phyloP scores from a whole-genome alignment of 2,797 vertebrate species.

The Esox masquinongy region DNA sequence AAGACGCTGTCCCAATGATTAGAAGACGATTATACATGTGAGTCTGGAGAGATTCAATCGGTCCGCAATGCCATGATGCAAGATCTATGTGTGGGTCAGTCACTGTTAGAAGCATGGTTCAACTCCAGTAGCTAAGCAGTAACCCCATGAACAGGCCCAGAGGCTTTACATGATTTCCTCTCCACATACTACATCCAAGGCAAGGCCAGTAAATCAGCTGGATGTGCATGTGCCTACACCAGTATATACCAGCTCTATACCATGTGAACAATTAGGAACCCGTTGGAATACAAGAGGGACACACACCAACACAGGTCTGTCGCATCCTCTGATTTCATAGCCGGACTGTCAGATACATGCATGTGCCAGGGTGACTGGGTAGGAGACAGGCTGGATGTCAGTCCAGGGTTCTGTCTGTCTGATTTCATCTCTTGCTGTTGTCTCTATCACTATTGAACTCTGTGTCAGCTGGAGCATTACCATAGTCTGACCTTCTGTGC shows the following conservation, averaged over 20 bases:
- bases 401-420: conserved; percentile 43
- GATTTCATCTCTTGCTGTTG: conserved; percentile 55
- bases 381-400: conserved; percentile 35
- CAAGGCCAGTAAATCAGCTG: conserved; percentile 33
- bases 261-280: conserved; percentile 34
- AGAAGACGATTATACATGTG: neutral
- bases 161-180: too few relatives aligned
- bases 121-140: too few relatives aligned
- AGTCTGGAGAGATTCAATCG: neutral
- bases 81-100: too few relatives aligned
- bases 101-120: too few relatives aligned
- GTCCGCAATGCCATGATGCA: neutral
- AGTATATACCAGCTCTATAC: conserved; percentile 13
- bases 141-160: too few relatives aligned
- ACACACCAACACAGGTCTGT: neutral
- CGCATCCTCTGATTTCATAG: conserved; percentile 7
- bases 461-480: conserved; percentile 72
- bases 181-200: conserved; percentile 1
- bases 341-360: conserved; percentile 43
- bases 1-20: conserved; percentile 60
- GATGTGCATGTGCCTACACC: conserved; percentile 39
- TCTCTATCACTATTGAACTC: conserved; percentile 53
- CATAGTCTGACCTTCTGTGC: conserved; percentile 77
- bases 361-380: conserved; percentile 51
- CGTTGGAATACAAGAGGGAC: conserved; percentile 16